Conservation (phyloP, 2,113 vertebrate species). For the Paraplagusia blochii region DNA sequence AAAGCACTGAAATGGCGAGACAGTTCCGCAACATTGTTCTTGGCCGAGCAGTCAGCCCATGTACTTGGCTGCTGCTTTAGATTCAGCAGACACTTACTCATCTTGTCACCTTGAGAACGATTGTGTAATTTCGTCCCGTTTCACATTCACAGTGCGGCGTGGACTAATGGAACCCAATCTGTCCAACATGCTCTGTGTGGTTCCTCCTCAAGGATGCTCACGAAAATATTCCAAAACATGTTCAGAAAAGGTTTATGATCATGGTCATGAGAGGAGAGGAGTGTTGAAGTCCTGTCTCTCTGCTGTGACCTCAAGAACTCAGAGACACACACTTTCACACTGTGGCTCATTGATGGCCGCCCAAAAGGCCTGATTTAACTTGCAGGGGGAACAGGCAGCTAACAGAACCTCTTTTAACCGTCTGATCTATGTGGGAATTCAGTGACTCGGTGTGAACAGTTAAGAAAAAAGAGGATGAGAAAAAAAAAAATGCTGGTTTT, state of each 20-base stretch:
- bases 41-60: constrained; percentile 28
- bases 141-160: constrained; percentile 54
- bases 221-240: constrained; percentile 14
- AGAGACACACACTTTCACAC: no score
- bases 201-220: constrained; percentile 50
- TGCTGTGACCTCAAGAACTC: no score
- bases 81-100: constrained; percentile 56
- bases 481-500: no score
- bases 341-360: no score
- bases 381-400: no score
- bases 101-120: constrained; percentile 64
- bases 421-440: no score
- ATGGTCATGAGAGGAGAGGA: no score
- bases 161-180: constrained; percentile 62
- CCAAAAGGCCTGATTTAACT: no score
- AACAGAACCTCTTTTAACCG: no score
- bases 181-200: constrained; percentile 41
- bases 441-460: no score
- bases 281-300: no score
- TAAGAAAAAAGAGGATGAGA: no score
- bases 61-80: constrained; percentile 62
- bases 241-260: neutral
- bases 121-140: constrained; percentile 64
- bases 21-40: constrained; percentile 34
- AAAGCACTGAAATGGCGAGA: constrained; percentile 28